phyloP scores from a whole-genome alignment of 2,888 invertebrate species.

The Drosophila sordidula region DNA sequence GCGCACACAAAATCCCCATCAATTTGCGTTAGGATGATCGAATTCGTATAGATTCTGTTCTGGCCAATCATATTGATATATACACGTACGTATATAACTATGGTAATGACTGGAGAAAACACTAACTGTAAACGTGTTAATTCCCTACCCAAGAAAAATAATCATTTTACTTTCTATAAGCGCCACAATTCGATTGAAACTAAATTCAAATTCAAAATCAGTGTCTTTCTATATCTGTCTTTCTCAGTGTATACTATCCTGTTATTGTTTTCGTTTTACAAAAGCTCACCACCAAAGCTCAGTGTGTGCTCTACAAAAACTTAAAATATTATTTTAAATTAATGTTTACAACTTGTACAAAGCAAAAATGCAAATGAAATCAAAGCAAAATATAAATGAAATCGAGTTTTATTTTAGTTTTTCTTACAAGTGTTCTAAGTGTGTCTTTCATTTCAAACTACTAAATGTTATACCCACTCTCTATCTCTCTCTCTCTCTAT shows the following conservation, averaged over 20 bases:
- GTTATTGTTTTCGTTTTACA: conserved; percentile 50
- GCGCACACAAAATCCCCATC: conserved; percentile 55
- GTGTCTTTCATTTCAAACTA: conserved; percentile 62
- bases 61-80: conserved; percentile 62
- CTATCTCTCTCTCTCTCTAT: conserved; percentile 29
- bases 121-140: conserved; percentile 55
- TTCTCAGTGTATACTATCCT: conserved; percentile 64
- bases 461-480: conserved; percentile 34
- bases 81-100: conserved; percentile 58
- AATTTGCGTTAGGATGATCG: conserved; percentile 55
- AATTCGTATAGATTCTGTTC: conserved; percentile 69
- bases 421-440: conserved; percentile 59
- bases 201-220: conserved; percentile 54
- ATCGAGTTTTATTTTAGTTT: conserved; percentile 54
- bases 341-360: conserved; percentile 54
- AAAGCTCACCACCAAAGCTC: conserved; percentile 33
- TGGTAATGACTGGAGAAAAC: conserved; percentile 85
- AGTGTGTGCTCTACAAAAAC: conserved; percentile 41
- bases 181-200: conserved; percentile 51
- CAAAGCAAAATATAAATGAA: conserved; percentile 18
- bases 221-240: conserved; percentile 49
- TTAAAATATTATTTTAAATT: conserved; percentile 39
- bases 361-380: conserved; percentile 32
- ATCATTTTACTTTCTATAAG: conserved; percentile 44
- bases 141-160: conserved; percentile 31